These are phyloP conservation scores for Sebastes iracundus DNA, from an alignment of 2,797 vertebrate genomes.

Conservation along the genomic window DNA sequence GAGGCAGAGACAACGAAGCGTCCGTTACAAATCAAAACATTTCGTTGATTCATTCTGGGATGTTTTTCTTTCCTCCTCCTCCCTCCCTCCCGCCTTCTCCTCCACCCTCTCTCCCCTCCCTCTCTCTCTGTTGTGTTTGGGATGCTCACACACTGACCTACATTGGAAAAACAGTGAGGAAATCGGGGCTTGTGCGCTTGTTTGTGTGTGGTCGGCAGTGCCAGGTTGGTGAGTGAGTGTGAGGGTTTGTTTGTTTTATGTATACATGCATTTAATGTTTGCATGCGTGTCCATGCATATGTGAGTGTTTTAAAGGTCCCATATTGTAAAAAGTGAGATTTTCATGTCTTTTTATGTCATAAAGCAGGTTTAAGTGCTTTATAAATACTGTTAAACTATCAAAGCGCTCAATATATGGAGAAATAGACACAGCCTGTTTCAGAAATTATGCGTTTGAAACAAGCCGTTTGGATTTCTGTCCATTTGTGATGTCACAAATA, in stretches of 20 bases:
- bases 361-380: too few species aligned
- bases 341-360: too few species aligned
- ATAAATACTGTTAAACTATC: too few species aligned
- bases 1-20: constrained; percentile 45
- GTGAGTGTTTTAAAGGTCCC: neutral
- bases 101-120: neutral
- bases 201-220: neutral
- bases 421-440: too few species aligned
- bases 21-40: constrained; percentile 70
- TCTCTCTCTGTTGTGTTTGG: neutral
- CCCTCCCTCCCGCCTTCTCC: neutral
- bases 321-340: too few species aligned
- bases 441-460: too few species aligned
- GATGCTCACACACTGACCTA: constrained; percentile 68
- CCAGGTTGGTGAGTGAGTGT: neutral
- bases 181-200: neutral
- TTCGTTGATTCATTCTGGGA: constrained; percentile 50
- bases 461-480: too few species aligned
- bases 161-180: constrained; percentile 23
- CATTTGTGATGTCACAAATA: too few species aligned
- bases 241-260: neutral
- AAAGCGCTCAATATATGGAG: too few species aligned
- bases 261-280: neutral
- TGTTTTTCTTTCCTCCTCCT: constrained; percentile 5
- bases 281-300: neutral